Evolutionary conservation across 2,797 vertebrate species (phyloP).

Genomic region (Pipistrellus pygmaeus): DNA sequence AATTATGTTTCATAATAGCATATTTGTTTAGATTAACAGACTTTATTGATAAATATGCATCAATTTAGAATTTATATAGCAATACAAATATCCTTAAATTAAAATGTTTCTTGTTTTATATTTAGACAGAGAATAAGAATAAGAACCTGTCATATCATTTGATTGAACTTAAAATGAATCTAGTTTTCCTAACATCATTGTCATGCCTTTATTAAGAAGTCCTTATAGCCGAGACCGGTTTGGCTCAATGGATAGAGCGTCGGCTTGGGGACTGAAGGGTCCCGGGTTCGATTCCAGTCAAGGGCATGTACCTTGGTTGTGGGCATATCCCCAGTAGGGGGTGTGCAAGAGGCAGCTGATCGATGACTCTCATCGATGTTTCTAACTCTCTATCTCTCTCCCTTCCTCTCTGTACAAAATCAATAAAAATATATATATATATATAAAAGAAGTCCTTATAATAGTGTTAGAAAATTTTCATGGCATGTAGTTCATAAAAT

Average conservation of each 20-base stretch:
- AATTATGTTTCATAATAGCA: neutral
- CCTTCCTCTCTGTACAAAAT: too few relatives aligned
- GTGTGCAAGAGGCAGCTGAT: too few relatives aligned
- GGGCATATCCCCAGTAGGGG: too few relatives aligned
- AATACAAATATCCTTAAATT: neutral
- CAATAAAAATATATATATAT: too few relatives aligned
- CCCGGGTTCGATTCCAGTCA: too few relatives aligned
- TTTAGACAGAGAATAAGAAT: neutral
- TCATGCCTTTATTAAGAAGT: neutral
- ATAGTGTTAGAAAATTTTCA: slow-evolving; percentile 38
- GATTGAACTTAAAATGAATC: neutral
- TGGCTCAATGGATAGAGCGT: too few relatives aligned
- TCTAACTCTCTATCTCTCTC: too few relatives aligned
- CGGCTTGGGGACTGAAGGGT: too few relatives aligned
- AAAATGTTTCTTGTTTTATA: neutral
- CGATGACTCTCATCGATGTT: too few relatives aligned
- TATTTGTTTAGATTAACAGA: neutral
- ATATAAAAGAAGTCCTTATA: slow-evolving; percentile 16
- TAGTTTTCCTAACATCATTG: slow-evolving; percentile 32
- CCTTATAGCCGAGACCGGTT: too few relatives aligned
- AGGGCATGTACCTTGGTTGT: too few relatives aligned
- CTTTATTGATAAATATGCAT: neutral
- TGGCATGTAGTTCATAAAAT: slow-evolving; percentile 54
- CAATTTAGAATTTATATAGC: neutral
- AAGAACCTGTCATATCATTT: neutral